phyloP scores from a whole-genome alignment of 2,888 invertebrate species.

The Hydriomena furcata region DNA sequence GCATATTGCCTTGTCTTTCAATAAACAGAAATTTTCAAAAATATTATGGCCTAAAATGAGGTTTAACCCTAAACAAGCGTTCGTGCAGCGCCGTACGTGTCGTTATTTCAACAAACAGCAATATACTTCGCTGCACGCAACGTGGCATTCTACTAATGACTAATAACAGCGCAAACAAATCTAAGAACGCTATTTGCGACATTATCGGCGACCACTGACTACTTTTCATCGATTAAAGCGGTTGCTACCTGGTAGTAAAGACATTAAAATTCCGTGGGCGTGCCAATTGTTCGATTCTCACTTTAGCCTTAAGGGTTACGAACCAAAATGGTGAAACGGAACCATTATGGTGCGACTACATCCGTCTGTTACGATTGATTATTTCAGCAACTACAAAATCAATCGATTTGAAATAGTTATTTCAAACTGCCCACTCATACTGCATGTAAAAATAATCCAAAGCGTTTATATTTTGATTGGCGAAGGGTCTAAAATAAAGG shows the following conservation, averaged over 20 bases:
- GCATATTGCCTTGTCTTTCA: no score
- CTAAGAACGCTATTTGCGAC: slow-evolving; percentile 21
- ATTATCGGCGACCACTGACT: slow-evolving; percentile 6
- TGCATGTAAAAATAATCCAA: no score
- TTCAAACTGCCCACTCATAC: no score
- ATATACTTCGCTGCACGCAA: slow-evolving; percentile 35
- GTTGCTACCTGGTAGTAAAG: slow-evolving; percentile 7
- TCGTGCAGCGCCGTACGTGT: slow-evolving; percentile 36
- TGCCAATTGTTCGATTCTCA: slow-evolving; percentile 8
- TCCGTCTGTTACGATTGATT: no score
- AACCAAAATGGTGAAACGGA: no score
- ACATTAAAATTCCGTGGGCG: slow-evolving; percentile 7
- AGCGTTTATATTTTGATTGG: background rate
- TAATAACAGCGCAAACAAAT: slow-evolving; percentile 43
- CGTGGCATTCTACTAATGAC: slow-evolving; percentile 37
- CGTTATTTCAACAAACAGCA: slow-evolving; percentile 44
- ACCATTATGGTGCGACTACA: no score
- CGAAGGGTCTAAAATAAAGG: no score
- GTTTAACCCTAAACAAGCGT: slow-evolving; percentile 24
- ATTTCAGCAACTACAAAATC: no score
- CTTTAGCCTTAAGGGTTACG: no score
- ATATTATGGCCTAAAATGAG: background rate
- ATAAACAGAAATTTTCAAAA: no score
- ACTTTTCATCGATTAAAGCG: slow-evolving; percentile 15
- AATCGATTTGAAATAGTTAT: no score